phyloP scores from a whole-genome alignment of 2,888 invertebrate genomes.

The Microchrysa polita region DNA sequence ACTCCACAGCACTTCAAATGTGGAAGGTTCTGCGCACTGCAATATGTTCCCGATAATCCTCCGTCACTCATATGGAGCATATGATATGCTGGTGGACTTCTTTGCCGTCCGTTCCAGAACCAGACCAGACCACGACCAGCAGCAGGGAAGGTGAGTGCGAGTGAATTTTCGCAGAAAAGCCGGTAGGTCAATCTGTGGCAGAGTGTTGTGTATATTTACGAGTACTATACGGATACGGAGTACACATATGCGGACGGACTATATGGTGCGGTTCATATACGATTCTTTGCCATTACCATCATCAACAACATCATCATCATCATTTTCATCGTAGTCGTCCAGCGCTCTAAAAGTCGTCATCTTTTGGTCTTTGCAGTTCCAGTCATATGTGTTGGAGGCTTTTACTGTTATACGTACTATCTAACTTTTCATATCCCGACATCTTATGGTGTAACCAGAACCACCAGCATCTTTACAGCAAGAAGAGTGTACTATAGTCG shows the following conservation, averaged over 20 bases:
- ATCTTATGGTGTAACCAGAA: slow-evolving; percentile 22
- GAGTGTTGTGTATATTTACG: too few relatives aligned
- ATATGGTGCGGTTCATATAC: slow-evolving; percentile 10
- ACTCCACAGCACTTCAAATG: slow-evolving; percentile 7
- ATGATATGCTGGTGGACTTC: slow-evolving; percentile 27
- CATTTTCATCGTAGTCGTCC: neutral
- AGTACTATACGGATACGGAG: too few relatives aligned
- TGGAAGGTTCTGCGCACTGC: slow-evolving; percentile 39
- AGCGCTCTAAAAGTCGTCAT: neutral
- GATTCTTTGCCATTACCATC: slow-evolving; percentile 12
- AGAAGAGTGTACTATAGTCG: slow-evolving; percentile 6
- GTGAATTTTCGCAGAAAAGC: slow-evolving; percentile 31
- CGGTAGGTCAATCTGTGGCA: slow-evolving; percentile 23
- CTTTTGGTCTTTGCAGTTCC: neutral
- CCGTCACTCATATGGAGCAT: slow-evolving; percentile 16
- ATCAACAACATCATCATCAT: neutral
- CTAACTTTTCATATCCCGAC: neutral
- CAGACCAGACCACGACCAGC: slow-evolving; percentile 30
- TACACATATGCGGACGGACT: too few relatives aligned
- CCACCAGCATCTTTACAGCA: slow-evolving; percentile 11
- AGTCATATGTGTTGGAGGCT: slow-evolving; percentile 40
- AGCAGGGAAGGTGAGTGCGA: slow-evolving; percentile 3
- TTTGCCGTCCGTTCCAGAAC: neutral
- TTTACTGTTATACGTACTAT: slow-evolving; percentile 33
- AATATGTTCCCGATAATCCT: slow-evolving; percentile 30